Evolutionary conservation across 2,113 vertebrate genomes (phyloP), one percentile per base, ranked within the genome.

Genomic region (Neodontobutis hainanensis): DNA sequence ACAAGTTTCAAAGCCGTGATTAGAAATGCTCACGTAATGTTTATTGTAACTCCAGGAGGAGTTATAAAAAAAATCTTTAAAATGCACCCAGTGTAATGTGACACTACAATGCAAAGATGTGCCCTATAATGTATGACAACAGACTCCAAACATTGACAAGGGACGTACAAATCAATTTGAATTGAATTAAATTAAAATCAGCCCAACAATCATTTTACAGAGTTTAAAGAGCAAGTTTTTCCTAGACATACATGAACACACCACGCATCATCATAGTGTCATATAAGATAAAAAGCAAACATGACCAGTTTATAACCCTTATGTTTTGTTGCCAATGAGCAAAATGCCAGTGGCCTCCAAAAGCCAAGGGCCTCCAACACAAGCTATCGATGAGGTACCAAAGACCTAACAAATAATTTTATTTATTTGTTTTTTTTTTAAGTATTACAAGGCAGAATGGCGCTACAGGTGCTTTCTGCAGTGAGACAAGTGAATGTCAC

Each of bases 31-130:
- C 11, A 55, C 52, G 34, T 8, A 7, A 55, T 38, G 35, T 55
- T 38, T 55, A n/a, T 38, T 55, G 32, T 55, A 36, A 55, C 34
- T 55, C 52, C 52, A 55, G 52, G 52, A 36, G 52, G 12, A 15
- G 35, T 6, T 34, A 7, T 36, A 6, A 8, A 14, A 53, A 35
- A 35, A 53, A 36, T 53, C 6, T 12, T 8, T 14, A 55, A 55
- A 36, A 55, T n/a, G 52, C 36, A 34, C 12, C 15, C 14, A n/a
- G 52, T 9, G 52, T 55, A n/a, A 38, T 15, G 34, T n/a, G 52
- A 55, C 52, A 55, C 36, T 55, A n/a, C 36, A 6, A 55, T n/a
- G 14, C 12, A 55, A n/a, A 14, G 52, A 36, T 34, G 36, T 55
- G 52, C 36, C 36, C 34, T 36, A 38, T 36, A 55, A 36, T 55